A percentile compares a stretch with the other conserved stretches of the same genome.
Conservation (phyloP, 2,113 vertebrate genomes). For the Otocyon megalotis region DNA sequence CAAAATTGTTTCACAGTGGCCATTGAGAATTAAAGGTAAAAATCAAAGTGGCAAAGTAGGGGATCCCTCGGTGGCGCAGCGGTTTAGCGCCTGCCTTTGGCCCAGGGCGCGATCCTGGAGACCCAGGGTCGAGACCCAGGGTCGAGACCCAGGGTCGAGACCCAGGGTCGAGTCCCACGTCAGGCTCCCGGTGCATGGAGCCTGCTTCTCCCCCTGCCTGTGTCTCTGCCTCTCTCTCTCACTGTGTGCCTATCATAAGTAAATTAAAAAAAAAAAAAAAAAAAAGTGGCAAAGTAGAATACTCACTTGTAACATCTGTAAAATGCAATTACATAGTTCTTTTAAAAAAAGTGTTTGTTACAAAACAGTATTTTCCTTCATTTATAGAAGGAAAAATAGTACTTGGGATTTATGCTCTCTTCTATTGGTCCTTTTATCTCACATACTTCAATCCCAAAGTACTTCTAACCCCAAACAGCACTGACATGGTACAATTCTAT, state of each 20-base stretch:
- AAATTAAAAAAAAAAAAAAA: no score
- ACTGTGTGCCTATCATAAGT: no score
- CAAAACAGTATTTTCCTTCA: not conserved
- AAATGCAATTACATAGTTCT: slow-evolving; percentile 11
- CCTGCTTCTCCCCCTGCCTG: no score
- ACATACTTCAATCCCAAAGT: not conserved
- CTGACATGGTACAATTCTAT: not conserved
- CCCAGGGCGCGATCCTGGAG: no score
- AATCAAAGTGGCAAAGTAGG: not conserved
- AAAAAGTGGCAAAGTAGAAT: not conserved
- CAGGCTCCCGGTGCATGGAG: no score
- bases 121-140: no score
- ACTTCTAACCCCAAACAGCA: not conserved
- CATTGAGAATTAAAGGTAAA: not conserved
- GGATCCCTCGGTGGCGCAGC: no score
- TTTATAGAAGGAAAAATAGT: not conserved
- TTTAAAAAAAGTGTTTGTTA: slow-evolving; percentile 1
- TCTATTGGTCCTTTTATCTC: not conserved
- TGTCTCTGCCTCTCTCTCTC: no score
- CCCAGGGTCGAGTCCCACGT: no score
- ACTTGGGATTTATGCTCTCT: not conserved
- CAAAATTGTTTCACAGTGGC: not conserved
- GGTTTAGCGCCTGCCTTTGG: no score
- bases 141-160: no score
- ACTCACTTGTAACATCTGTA: not conserved